Evolutionary conservation across 2,888 invertebrate species (phyloP), one percentile per base, ranked within the genome.

Genomic region (Tricholauxania praeusta): DNA sequence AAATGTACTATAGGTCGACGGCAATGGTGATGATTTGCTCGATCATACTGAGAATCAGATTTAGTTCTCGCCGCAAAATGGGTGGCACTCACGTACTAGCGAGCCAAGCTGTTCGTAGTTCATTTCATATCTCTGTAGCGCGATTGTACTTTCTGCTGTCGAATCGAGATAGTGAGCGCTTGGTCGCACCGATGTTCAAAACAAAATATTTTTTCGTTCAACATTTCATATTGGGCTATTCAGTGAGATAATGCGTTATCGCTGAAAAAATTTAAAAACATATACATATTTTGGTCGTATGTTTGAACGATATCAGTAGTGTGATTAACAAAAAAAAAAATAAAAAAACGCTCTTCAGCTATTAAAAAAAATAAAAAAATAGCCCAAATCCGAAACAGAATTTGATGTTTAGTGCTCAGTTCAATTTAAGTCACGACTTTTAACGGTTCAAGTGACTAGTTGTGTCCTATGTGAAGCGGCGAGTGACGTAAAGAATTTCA

Each of bases 101-200:
- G 39, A 39, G 8, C 10, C 8, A 10, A 39, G 10, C 10, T 39
- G 39, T 39, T 10, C 39, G 10, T 39, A 39, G 39, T 39, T 39
- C 39, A 39, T 39, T 17, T 52, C 55, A 15, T 51, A 49, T 69
- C 59, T 69, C 59, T 49, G 52, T n/a, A 53, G 53, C 14, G 32
- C 53, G 53, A 53, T 66, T 22, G 47, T 7, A 53, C 52, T 53
- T 39, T 39, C 39, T 10, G 39, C 39, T 39, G 39, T 39, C 47
- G 19, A 47, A 47, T 70, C 22, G n/a, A 70, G 63, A 70, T 70
- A 53, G 52, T 69, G 60, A 39, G 39, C n/a, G 53, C 60, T 69
- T 53, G 39, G 10, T 55, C 53, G 60, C 39, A 39, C 49, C 12
- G 39, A 63, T 63, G 52, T 32, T 28, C 60, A 51, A 39, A 39